phyloP scores from a whole-genome alignment of 92 coral and sea anemone genomes.

The Paramuricea clavata region DNA sequence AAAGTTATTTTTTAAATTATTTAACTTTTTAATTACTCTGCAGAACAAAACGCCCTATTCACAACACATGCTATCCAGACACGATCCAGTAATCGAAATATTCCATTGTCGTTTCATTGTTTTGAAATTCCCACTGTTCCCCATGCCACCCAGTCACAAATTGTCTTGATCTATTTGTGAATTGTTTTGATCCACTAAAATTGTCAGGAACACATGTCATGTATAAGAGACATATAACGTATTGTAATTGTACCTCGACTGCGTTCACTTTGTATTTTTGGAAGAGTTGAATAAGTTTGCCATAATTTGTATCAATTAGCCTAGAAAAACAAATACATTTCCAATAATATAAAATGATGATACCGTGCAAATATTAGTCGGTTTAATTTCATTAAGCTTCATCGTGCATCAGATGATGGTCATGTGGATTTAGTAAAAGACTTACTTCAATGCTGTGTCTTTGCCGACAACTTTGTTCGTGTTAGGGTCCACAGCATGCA shows the following conservation, averaged over 20 bases:
- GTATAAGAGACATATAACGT: too few species aligned
- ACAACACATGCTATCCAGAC: too few species aligned
- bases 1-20: not conserved
- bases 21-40: too few species aligned
- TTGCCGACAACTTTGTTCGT: constrained; percentile 89
- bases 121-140: too few species aligned
- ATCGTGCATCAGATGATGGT: not conserved
- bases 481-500: constrained; percentile 91
- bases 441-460: constrained; percentile 77
- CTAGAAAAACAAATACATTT: constrained; percentile 8
- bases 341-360: not conserved
- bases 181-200: too few species aligned
- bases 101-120: too few species aligned
- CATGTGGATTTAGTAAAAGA: not conserved
- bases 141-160: not conserved
- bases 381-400: not conserved
- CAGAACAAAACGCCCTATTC: too few species aligned
- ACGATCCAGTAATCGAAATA: too few species aligned
- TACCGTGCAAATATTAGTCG: not conserved
- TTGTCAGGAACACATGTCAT: too few species aligned
- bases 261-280: constrained; percentile 82
- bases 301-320: constrained; percentile 76
- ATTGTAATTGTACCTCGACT: constrained; percentile 70
- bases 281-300: constrained; percentile 70
- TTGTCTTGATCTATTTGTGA: too few species aligned